Evolutionary conservation across 2,888 invertebrate species (phyloP), one percentile per base, ranked within the genome.

Genomic region (Philonicus albiceps): DNA sequence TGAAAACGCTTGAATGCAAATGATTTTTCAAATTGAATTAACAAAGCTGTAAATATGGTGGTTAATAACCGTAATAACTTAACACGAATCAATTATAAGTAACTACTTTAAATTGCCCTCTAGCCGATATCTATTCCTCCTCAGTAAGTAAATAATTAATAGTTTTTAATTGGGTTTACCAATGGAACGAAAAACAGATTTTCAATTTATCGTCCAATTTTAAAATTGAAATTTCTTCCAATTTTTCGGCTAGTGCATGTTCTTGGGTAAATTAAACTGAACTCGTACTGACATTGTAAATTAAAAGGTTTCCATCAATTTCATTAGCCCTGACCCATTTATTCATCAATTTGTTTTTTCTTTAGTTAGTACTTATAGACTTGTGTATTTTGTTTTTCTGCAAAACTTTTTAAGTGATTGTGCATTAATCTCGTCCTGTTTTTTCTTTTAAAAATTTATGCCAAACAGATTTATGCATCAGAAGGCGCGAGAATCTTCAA

Each of bases 401-500:
- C 27, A 8, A 19, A 43, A 81, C 19, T 80, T 80, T n/a, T 49
- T 2, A 87, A 87, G 72, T 87, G 84, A 88, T 90, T 91, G 91
- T 92, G 91, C 84, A 84, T 84, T 84, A 84, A 84, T 80, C 80
- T 90, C 89, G 89, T 89, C 90, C 40, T 91, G 91, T 89, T 55
- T 43, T 87, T 86, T 78, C 64, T 64, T 76, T 78, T 40, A 40
- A 64, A 53, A 90, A 91, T 91, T 91, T 91, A 92, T 92, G 91
- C 92, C 92, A 91, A 91, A 91, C 91, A 92, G 92, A 91, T 91
- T 92, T 91, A 40, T 74, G 73, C 76, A 92, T 92, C 90, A 92
- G 92, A 89, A 91, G 92, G 89, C 92, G 92, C 90, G 96, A 96
- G 91, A 95, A 95, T 83, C 93, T 97, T 90, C 95, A 96, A 81